phyloP scores from a whole-genome alignment of 2,888 invertebrate genomes.

The Eremobia ochroleuca region DNA sequence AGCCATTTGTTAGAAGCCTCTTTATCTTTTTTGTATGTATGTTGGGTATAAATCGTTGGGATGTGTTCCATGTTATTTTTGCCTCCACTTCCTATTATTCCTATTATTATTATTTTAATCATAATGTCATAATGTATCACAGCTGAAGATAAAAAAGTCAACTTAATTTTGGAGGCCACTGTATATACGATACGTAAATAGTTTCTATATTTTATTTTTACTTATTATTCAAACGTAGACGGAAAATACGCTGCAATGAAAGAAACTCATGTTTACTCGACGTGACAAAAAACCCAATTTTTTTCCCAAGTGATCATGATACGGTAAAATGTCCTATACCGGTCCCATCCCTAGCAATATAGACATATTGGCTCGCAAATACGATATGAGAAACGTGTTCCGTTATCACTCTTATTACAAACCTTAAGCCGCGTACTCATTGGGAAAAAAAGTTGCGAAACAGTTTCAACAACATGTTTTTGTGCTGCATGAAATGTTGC shows the following conservation, averaged over 20 bases:
- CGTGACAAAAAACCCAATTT: slow-evolving; percentile 43
- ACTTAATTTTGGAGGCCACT: no score
- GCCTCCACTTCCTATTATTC: no score
- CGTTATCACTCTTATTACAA: slow-evolving; percentile 58
- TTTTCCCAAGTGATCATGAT: slow-evolving; percentile 50
- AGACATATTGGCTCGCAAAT: slow-evolving; percentile 66
- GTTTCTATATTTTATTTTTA: slow-evolving; percentile 7
- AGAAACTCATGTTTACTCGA: slow-evolving; percentile 40
- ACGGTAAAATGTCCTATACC: slow-evolving; percentile 41
- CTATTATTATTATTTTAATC: no score
- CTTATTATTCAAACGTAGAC: slow-evolving; percentile 1
- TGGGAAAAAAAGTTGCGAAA: neutral
- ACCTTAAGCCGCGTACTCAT: slow-evolving; percentile 17
- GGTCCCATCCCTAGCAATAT: slow-evolving; percentile 58
- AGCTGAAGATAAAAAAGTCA: no score
- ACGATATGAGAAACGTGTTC: slow-evolving; percentile 68
- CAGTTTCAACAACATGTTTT: slow-evolving; percentile 4
- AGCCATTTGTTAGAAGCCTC: no score
- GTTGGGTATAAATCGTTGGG: no score
- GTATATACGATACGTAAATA: neutral
- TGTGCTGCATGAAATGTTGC: neutral
- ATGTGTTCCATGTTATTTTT: no score
- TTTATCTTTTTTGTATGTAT: no score
- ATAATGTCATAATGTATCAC: no score
- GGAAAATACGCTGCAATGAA: slow-evolving; percentile 43